phyloP scores from a whole-genome alignment of 2,888 invertebrate species.

The Drosophila formosana region DNA sequence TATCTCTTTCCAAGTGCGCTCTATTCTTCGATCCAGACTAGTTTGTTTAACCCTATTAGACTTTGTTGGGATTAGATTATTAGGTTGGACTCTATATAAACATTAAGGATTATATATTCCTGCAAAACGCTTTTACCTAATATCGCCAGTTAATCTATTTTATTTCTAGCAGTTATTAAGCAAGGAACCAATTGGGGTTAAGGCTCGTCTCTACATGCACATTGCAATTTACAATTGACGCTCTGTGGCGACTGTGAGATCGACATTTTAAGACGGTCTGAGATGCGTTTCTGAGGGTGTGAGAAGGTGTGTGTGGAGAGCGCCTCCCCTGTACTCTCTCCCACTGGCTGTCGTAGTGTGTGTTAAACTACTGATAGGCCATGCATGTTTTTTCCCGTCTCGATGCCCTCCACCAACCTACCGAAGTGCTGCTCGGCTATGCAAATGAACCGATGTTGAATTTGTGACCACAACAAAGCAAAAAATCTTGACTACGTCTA shows the following conservation, averaged over 20 bases:
- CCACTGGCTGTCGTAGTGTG: not conserved
- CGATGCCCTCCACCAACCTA: conserved; percentile 2
- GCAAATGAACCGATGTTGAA: conserved; percentile 61
- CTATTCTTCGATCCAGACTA: not conserved
- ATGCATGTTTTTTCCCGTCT: conserved; percentile 5
- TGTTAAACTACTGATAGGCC: conserved; percentile 13
- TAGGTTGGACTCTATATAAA: not conserved
- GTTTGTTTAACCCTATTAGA: not conserved
- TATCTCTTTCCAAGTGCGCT: not conserved
- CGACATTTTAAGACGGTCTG: conserved; percentile 3
- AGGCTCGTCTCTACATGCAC: not conserved
- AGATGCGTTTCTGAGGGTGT: not conserved
- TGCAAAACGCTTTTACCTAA: too few species aligned
- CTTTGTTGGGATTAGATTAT: not conserved
- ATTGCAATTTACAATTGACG: not conserved
- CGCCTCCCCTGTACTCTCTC: too few species aligned
- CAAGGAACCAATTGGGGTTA: conserved; percentile 8
- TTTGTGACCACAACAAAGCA: conserved; percentile 31
- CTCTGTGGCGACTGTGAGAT: conserved; percentile 14
- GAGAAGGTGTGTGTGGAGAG: not conserved
- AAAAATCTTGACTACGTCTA: conserved; percentile 10
- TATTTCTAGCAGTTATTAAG: not conserved
- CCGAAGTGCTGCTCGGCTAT: conserved; percentile 25
- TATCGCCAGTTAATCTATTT: not conserved
- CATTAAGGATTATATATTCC: not conserved